Base-by-base conservation (phyloP, 2,888 invertebrate genomes). In the Erannis defoliaria region DNA sequence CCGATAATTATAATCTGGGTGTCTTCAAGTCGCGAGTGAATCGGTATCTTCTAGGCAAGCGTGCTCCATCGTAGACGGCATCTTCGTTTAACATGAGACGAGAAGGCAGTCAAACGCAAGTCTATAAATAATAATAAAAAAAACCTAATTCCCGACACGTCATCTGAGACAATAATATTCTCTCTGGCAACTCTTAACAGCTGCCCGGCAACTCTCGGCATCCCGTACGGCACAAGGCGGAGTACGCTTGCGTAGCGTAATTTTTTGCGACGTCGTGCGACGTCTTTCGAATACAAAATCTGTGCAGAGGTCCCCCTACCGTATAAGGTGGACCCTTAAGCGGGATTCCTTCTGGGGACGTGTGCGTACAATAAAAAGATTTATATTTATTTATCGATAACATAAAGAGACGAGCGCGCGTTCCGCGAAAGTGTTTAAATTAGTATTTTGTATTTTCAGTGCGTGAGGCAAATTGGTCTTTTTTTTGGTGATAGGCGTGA, bases 371-470 rank as follows among this genome's bases (percentile, higher is more conserved):
- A 87, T 85, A 90, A 89, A 85, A 85, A 78, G 59, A 77, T 78
- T 87, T 88, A 86, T 90, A 90, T 90, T 90, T 90, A 91, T 91
- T 84, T 84, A 81, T 85, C 80, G 76, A 80, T 80, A 80, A 79
- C 80, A 81, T 77, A 80, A 78, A 66, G 66, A 78, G 74, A 76
- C 35, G 79, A 74, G 73, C 75, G 73, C 66, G 72, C 76, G 78
- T 81, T 82, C 82, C 72, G 75, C 73, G 85, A 79, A 84, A 84
- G 82, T 82, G 85, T 81, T 82, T 81, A 82, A 84, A 82, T 85
- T 84, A 84, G 78, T 81, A 78, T 77, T 67, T 80, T 82, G n/a
- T n/a, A n/a, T n/a, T 79, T 80, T 78, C 78, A 77, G 77, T 73
- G 75, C 79, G 80, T 79, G 51, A 56, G 66, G 66, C 64, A 66